Conservation (phyloP, 2,888 invertebrate species). For the Automeris io region DNA sequence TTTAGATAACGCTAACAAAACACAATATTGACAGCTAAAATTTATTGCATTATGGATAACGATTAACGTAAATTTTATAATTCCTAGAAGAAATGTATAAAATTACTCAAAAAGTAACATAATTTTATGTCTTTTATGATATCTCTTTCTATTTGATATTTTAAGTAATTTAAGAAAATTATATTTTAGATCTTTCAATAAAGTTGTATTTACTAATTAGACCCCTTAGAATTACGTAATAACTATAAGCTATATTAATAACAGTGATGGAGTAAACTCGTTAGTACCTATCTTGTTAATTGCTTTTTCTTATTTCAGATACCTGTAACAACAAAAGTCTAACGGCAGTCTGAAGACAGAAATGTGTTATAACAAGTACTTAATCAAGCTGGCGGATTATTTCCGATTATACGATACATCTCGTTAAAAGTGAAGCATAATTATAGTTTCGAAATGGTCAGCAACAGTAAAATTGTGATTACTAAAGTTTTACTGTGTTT, state of each 20-base stretch:
- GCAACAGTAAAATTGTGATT: slow-evolving; percentile 58
- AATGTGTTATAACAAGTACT: slow-evolving; percentile 66
- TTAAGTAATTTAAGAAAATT: too few relatives aligned
- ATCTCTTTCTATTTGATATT: neutral
- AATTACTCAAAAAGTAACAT: too few relatives aligned
- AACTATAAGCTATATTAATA: too few relatives aligned
- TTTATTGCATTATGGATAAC: too few relatives aligned
- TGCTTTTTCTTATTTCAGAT: slow-evolving; percentile 42
- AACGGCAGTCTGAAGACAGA: slow-evolving; percentile 33
- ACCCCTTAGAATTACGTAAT: too few relatives aligned
- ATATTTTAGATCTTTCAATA: too few relatives aligned
- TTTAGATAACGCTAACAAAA: neutral
- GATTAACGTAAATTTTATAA: too few relatives aligned
- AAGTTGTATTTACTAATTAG: too few relatives aligned
- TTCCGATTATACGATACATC: slow-evolving; percentile 51
- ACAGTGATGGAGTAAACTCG: too few relatives aligned
- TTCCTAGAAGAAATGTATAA: too few relatives aligned
- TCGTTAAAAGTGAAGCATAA: slow-evolving; percentile 33
- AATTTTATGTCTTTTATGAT: too few relatives aligned
- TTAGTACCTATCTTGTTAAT: neutral
- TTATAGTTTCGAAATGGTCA: slow-evolving; percentile 45
- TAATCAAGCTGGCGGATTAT: slow-evolving; percentile 62
- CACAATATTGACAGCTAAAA: too few relatives aligned
- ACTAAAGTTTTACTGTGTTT: slow-evolving; percentile 59
- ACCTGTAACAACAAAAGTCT: slow-evolving; percentile 23